A percentile compares a stretch with the other conserved stretches of the same genome.
These are phyloP conservation scores for Bombus balteatus DNA, from an alignment of 1,140 invertebrate genomes.

Conservation along the genomic window DNA sequence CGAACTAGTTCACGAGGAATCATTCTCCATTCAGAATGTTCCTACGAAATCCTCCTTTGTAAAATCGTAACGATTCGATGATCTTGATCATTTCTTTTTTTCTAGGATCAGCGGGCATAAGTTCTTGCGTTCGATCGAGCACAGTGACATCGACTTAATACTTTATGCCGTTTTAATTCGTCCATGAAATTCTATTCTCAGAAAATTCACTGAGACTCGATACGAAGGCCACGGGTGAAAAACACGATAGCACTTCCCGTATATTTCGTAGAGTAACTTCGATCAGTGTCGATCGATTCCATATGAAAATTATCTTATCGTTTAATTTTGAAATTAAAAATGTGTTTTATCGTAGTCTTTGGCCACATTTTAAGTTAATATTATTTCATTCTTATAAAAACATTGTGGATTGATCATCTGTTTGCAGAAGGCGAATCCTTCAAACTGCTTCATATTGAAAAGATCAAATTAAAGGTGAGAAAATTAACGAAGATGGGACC, in stretches of 20 bases:
- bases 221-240: not conserved
- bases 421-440: not conserved
- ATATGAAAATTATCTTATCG: not conserved
- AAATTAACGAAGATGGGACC: too few relatives aligned
- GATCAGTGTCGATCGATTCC: too few relatives aligned
- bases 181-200: not conserved
- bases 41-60: not conserved
- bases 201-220: not conserved
- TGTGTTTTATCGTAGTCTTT: not conserved
- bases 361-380: not conserved
- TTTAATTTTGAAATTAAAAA: not conserved
- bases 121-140: constrained; percentile 44
- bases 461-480: too few relatives aligned
- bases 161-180: not conserved
- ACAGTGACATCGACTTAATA: constrained; percentile 9
- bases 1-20: not conserved
- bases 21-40: not conserved
- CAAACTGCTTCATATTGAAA: too few relatives aligned
- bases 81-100: not conserved
- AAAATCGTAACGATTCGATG: not conserved
- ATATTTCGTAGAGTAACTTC: too few relatives aligned
- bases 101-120: not conserved
- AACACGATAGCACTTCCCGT: not conserved
- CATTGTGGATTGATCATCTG: not conserved
- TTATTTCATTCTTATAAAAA: not conserved